A percentile compares a stretch with the other conserved stretches of the same genome.
phyloP scores from a whole-genome alignment of 2,888 invertebrate species.

The Heteromurus nitidus region DNA sequence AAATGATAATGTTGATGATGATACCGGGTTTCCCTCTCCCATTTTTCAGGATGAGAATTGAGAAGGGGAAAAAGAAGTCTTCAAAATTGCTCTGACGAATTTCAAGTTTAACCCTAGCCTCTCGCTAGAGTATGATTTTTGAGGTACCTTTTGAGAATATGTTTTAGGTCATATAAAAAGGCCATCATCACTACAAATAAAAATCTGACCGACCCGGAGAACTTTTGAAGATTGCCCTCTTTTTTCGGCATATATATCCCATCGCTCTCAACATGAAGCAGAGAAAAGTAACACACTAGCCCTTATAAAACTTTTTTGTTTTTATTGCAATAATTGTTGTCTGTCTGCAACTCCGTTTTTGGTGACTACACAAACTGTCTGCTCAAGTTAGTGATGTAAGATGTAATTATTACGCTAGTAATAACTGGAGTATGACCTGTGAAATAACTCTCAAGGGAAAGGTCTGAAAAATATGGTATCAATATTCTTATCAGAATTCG shows the following conservation, averaged over 20 bases:
- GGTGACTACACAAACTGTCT: no score
- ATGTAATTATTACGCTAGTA: no score
- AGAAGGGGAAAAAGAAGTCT: no score
- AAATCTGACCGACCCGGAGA: conserved; percentile 30
- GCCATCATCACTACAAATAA: conserved; percentile 46
- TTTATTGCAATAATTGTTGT: conserved; percentile 47
- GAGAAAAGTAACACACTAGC: conserved; percentile 8
- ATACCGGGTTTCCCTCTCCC: conserved; percentile 9
- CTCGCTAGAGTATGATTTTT: neutral
- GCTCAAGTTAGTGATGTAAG: conserved; percentile 27
- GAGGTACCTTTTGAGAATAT: neutral
- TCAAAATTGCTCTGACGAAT: conserved; percentile 30
- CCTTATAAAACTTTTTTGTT: conserved; percentile 4
- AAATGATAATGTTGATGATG: conserved; percentile 18
- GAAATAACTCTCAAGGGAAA: no score
- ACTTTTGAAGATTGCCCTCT: conserved; percentile 15
- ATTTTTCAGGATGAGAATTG: no score
- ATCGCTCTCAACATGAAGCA: conserved; percentile 20
- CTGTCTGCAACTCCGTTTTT: conserved; percentile 52
- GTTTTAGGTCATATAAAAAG: neutral
- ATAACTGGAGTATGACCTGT: no score
- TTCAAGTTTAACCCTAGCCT: conserved; percentile 13
- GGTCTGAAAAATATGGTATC: no score
- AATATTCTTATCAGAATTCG: no score
- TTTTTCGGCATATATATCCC: conserved; percentile 9